Percentiles rank a stretch among this genome's conserved stretches.
Evolutionary conservation across 2,113 vertebrate genomes (phyloP).

Genomic region (Sinocyclocheilus anshuiensis): DNA sequence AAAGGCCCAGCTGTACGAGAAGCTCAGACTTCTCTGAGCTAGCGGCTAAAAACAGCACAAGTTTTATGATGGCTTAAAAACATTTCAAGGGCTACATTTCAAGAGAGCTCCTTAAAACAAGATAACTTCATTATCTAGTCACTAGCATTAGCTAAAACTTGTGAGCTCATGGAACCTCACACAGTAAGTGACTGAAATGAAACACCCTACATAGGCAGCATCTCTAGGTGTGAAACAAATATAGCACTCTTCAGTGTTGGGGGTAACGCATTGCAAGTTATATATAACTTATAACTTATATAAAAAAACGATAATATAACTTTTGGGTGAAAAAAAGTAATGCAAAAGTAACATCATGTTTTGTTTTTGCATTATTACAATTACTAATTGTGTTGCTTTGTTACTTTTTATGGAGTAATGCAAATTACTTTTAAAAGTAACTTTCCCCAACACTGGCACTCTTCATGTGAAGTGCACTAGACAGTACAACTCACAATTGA

Average conservation of each 20-base stretch:
- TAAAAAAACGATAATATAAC: too few species aligned
- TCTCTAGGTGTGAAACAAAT: neutral
- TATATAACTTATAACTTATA: too few species aligned
- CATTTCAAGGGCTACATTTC: neutral
- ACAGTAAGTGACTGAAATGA: neutral
- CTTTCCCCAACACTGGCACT: too few species aligned
- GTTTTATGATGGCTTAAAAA: conserved; percentile 31
- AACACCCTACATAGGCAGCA: neutral
- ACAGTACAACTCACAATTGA: neutral
- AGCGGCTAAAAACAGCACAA: conserved; percentile 52
- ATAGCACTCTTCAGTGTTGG: neutral
- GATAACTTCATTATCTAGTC: neutral
- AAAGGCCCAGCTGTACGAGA: conserved; percentile 54
- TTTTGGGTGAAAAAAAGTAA: too few species aligned
- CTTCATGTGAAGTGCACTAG: neutral
- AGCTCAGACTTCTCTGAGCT: conserved; percentile 48
- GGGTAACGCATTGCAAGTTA: too few species aligned
- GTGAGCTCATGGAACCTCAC: neutral
- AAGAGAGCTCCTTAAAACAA: neutral
- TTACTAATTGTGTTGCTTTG: too few species aligned
- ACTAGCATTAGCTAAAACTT: neutral
- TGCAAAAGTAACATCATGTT: too few species aligned
- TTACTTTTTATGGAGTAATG: too few species aligned
- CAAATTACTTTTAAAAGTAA: too few species aligned
- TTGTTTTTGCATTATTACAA: too few species aligned